Base-by-base conservation (phyloP, 2,888 invertebrate species). In the Drosophila atripex region DNA sequence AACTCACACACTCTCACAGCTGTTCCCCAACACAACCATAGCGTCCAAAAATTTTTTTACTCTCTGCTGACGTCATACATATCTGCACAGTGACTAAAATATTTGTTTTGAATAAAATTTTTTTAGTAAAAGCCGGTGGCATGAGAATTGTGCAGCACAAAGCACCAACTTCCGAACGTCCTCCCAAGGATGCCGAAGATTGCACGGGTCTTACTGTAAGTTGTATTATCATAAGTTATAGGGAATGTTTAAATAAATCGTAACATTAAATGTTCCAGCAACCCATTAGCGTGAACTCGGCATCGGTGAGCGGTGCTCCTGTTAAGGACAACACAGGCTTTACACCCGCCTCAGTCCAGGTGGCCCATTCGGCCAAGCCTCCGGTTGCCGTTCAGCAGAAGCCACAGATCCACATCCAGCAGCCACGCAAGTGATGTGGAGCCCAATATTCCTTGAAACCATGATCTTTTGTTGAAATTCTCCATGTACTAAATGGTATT, bases 71-170 rank as follows among this genome's bases (percentile, higher is more conserved):
- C 79, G 77, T 76, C 72, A 76, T 56, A n/a, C 8, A 18, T 43
- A 12, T 11, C 35, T 21, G 46, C 57, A 66, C 7, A 18, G 38
- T 11, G 39, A 25, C 23, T 23, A 47, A n/a, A 30, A 63, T 53
- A 9, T 21, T 7, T 7, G 14, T 12, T 49, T 58, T 12, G 1
- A 38, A 21, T 60, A 3, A 28, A 9, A n/a, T 23, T 41, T 7
- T 7, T 47, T n/a, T 66, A 97, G 97, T 97, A 3, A 97, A 97
- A 93, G 97, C 97, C 61, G 97, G 97, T 53, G 97, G 97, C 2
- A 97, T 97, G 97, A 93, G 97, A 78, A 97, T 97, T 87, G 97
- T 96, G 12, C 97, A 97, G 88, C 96, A 97, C 89, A 97, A 97
- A 91, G 92, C 93, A 1, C 93, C 94, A 6, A 94, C 94, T 78